These are phyloP conservation scores for Caenorhabditis wallacei DNA, from an alignment of 2,888 invertebrate species.

Conservation along the genomic window DNA sequence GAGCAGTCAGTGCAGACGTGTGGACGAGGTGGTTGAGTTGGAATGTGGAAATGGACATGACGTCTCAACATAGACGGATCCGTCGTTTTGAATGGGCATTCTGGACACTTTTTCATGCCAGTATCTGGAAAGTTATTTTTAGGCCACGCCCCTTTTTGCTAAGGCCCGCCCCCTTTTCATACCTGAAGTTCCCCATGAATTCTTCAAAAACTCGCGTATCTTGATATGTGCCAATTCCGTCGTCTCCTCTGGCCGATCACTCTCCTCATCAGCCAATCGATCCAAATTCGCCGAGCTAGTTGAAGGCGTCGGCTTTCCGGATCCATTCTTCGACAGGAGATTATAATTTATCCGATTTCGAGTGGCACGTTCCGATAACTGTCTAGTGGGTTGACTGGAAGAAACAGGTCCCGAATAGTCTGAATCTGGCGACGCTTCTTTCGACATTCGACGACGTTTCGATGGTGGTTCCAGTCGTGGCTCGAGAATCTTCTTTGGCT, in stretches of 20 bases:
- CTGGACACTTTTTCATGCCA: constrained; percentile 43
- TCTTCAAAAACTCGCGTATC: constrained; percentile 29
- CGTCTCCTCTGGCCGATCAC: not conserved
- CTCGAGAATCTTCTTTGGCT: too few relatives aligned
- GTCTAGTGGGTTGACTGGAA: not conserved
- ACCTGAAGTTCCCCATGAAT: constrained; percentile 19
- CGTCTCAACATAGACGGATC: constrained; percentile 54
- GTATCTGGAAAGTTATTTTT: constrained; percentile 21
- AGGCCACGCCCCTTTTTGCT: not conserved
- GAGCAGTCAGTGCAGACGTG: constrained; percentile 71
- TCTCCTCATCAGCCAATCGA: not conserved
- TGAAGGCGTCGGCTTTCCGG: constrained; percentile 17
- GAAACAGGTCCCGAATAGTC: not conserved
- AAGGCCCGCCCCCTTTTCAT: too few relatives aligned
- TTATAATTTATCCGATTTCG: constrained; percentile 18
- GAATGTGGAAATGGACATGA: constrained; percentile 72
- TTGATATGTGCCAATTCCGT: constrained; percentile 34
- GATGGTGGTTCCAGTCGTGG: not conserved
- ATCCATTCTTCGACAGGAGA: not conserved
- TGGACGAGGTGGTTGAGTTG: constrained; percentile 52
- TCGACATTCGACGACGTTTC: not conserved
- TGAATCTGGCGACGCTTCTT: constrained; percentile 4
- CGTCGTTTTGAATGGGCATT: constrained; percentile 63
- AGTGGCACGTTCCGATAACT: constrained; percentile 26
- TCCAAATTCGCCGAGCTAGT: constrained; percentile 23